Evolutionary conservation across 2,888 invertebrate genomes (phyloP).

Genomic region (Melinaea marsaeus): DNA sequence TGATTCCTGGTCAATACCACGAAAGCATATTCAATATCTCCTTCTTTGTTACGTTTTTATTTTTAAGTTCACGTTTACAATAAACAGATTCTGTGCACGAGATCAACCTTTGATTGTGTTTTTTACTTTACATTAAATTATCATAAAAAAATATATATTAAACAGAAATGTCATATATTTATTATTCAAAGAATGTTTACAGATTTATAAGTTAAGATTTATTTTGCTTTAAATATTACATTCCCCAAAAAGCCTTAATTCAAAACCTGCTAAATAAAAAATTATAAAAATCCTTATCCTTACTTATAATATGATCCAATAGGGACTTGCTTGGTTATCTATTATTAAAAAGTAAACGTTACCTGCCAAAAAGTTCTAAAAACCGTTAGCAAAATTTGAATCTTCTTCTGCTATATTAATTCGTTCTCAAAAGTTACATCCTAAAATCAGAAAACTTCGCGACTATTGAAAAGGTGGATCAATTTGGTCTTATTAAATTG

Average conservation of each 20-base stretch:
- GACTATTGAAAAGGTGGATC: constrained; percentile 33
- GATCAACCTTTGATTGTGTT: background rate
- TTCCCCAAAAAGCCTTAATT: constrained; percentile 21
- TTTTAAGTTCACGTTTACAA: background rate
- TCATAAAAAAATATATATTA: too few relatives aligned
- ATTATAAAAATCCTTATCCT: too few relatives aligned
- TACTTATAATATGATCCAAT: too few relatives aligned
- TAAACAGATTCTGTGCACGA: background rate
- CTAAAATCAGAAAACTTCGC: constrained; percentile 16
- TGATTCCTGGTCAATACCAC: constrained; percentile 18
- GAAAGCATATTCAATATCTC: constrained; percentile 1
- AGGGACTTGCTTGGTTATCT: too few relatives aligned
- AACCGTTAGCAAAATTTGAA: too few relatives aligned
- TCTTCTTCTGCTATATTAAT: constrained; percentile 12
- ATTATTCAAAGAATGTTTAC: too few relatives aligned
- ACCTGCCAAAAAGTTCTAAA: too few relatives aligned
- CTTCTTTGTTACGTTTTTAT: constrained; percentile 3
- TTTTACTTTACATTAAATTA: too few relatives aligned
- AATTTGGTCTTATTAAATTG: constrained; percentile 61
- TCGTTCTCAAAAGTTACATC: constrained; percentile 24
- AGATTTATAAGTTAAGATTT: too few relatives aligned
- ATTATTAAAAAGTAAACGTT: too few relatives aligned
- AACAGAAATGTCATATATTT: too few relatives aligned
- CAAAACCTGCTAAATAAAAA: too few relatives aligned
- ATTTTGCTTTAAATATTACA: background rate